phyloP scores from a whole-genome alignment of 2,113 vertebrate species.

The Alouatta palliata region DNA sequence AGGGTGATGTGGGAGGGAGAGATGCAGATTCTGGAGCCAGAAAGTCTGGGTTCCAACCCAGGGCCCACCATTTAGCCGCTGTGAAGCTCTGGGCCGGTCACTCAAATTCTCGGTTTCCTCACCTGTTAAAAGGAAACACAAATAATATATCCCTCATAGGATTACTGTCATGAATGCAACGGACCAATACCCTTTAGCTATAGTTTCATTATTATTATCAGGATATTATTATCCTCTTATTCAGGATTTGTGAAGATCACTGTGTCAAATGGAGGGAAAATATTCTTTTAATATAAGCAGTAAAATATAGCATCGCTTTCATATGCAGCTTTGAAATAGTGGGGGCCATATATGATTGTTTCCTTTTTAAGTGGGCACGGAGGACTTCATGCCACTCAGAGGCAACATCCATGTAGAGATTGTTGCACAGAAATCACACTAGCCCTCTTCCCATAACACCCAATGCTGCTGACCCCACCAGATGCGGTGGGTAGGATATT shows the following conservation, averaged over 20 bases:
- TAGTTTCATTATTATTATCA: background rate
- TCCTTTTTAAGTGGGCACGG: background rate
- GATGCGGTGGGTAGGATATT: background rate
- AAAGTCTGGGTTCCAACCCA: background rate
- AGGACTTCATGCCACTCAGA: background rate
- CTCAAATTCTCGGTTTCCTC: background rate
- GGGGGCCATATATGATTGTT: background rate
- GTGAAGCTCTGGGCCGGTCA: background rate
- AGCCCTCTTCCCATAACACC: background rate
- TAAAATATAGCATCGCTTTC: background rate
- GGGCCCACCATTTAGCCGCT: background rate
- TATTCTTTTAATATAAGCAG: background rate
- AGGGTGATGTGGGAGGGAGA: background rate
- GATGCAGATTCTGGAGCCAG: background rate
- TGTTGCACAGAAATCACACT: background rate
- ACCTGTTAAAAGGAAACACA: background rate
- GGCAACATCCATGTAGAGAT: too few species aligned
- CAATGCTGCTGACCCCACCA: too few species aligned
- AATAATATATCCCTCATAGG: background rate
- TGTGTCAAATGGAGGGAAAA: background rate
- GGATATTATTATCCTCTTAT: background rate
- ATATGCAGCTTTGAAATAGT: background rate
- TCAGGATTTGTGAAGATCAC: background rate
- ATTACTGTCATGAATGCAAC: too few species aligned
- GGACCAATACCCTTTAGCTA: accelerated